phyloP scores from a whole-genome alignment of 1,140 invertebrate species.

The Neotoxoptera formosana region DNA sequence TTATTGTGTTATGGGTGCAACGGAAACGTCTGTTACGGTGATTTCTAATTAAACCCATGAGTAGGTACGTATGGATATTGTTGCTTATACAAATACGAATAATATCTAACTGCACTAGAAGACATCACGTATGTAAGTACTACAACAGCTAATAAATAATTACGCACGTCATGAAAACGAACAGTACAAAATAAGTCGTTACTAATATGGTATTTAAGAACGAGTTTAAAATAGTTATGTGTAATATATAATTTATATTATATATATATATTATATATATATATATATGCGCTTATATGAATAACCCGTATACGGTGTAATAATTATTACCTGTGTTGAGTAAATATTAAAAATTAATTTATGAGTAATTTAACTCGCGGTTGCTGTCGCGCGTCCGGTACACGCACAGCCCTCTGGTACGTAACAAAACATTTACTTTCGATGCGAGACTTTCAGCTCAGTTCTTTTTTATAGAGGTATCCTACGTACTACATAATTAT shows the following conservation, averaged over 20 bases:
- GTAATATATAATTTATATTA: not conserved
- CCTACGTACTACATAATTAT: not conserved
- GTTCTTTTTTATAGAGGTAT: not conserved
- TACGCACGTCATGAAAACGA: not conserved
- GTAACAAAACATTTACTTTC: slow-evolving; percentile 7
- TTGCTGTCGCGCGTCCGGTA: not conserved
- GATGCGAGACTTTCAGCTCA: not conserved
- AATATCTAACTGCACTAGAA: not conserved
- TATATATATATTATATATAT: not conserved
- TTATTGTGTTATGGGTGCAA: not conserved
- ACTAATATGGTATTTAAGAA: slow-evolving; percentile 1
- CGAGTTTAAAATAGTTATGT: not conserved
- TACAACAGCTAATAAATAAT: not conserved
- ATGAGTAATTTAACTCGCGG: not conserved
- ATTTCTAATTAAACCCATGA: not conserved
- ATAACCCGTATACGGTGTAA: not conserved
- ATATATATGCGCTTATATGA: not conserved
- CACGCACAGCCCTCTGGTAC: not conserved
- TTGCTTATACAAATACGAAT: not conserved
- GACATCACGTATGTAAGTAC: not conserved
- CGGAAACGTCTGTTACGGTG: not conserved
- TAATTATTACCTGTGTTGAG: not conserved
- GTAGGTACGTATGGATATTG: not conserved
- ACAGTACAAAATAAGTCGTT: not conserved
- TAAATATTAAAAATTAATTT: slow-evolving; percentile 21